Base-by-base conservation (phyloP, 2,113 vertebrate genomes). In the Lasiurus cinereus region DNA sequence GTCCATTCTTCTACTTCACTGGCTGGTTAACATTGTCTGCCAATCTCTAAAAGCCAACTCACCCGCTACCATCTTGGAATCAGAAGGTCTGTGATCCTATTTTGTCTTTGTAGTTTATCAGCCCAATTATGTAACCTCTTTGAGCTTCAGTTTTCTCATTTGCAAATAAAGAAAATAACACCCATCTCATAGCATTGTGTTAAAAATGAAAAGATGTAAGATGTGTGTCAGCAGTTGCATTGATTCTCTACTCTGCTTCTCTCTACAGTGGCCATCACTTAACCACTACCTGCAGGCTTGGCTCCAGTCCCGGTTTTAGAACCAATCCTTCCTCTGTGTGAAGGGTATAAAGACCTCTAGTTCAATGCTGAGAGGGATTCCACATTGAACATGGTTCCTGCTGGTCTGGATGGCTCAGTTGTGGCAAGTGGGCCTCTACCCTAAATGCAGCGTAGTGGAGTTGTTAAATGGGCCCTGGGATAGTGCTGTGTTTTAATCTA, bases 31-130 rank as follows among this genome's bases (percentile, higher is more conserved):
- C 21, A 29, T n/a, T n/a, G 64, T 11, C 52, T 77, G 27, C 31
- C n/a, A 43, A 4, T 77, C 39, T 89, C 52, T 70, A n/a, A 76
- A 82, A 74, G 39, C 52, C 50, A 76, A 1, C 19, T 90, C 16
- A 13, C 15, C 74, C 76, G 70, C 59, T 78, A 56, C 70, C 59
- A 24, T 77, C 36, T 88, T 95, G 66, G n/a, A 48, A 76, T 92
- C 66, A 73, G 62, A 72, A 78, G 14, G 50, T 78, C 31, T 82
- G 33, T 50, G 10, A 67, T 83, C 13, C 4, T 13, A 13, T 59
- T 22, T 85, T 82, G 12, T 13, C 14, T 93, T 69, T 19, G 11
- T 50, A 89, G 54, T 73, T 87, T 74, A 83, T 91, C 11, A 67
- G 69, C 10, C 13, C 66, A 66, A 79, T 46, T 67, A 31, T 78